These are phyloP conservation scores for Hyposoter didymator DNA, from an alignment of 2,888 invertebrate species.

Conservation along the genomic window DNA sequence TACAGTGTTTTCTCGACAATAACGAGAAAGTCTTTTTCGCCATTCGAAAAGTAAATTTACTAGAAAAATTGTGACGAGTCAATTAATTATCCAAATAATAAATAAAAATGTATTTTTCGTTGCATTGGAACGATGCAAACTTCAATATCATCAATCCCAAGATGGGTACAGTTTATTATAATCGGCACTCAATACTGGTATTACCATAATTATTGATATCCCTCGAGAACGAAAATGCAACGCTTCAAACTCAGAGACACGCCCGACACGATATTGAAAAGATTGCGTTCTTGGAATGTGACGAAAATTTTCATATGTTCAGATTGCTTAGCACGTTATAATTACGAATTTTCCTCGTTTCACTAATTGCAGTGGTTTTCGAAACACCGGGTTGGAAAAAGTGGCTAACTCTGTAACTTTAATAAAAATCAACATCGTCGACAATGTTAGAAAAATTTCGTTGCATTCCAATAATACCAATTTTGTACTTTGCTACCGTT, in stretches of 20 bases:
- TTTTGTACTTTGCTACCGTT: conserved; percentile 19
- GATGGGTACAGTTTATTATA: conserved; percentile 5
- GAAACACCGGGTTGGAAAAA: not conserved
- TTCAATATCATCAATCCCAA: too few species aligned
- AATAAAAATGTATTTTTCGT: too few species aligned
- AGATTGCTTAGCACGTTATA: not conserved
- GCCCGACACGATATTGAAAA: not conserved
- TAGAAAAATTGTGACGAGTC: too few species aligned
- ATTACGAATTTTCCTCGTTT: not conserved
- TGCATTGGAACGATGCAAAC: too few species aligned
- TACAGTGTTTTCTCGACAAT: too few species aligned
- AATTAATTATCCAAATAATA: too few species aligned
- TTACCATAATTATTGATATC: not conserved
- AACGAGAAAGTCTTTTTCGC: too few species aligned
- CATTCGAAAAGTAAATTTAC: too few species aligned
- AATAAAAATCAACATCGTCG: not conserved
- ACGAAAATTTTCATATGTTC: not conserved
- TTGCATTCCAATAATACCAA: conserved; percentile 40
- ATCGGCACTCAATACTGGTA: conserved; percentile 8
- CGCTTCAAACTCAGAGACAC: not conserved
- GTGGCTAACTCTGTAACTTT: not conserved
- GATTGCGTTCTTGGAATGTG: not conserved
- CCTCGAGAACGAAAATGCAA: not conserved
- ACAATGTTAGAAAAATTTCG: conserved; percentile 32
- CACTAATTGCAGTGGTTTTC: not conserved